Evolutionary conservation across 2,888 invertebrate genomes (phyloP).

Genomic region (Ischnura elegans): DNA sequence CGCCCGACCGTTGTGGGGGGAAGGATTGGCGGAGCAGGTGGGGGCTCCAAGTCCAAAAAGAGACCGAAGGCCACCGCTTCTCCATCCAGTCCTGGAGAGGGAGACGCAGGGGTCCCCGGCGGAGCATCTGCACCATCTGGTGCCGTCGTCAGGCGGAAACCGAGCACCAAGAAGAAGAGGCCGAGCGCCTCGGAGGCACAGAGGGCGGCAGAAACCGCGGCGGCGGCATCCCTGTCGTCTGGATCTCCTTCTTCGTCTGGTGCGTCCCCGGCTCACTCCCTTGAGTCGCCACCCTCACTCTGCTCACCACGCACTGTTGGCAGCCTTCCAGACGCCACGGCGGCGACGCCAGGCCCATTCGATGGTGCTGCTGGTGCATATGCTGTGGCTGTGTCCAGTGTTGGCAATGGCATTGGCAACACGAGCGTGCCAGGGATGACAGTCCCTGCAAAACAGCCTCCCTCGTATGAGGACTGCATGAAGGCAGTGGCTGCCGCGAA

Average conservation of each 20-base stretch:
- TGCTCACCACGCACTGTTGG: slow-evolving; percentile 59
- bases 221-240: slow-evolving; percentile 54
- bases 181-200: slow-evolving; percentile 72
- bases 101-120: slow-evolving; percentile 77
- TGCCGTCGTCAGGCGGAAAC: slow-evolving; percentile 83
- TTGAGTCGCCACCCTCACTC: slow-evolving; percentile 44
- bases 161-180: slow-evolving; percentile 88
- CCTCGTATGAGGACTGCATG: slow-evolving; percentile 94
- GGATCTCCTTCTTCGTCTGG: slow-evolving; percentile 54
- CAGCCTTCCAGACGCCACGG: slow-evolving; percentile 62
- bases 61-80: slow-evolving; percentile 82
- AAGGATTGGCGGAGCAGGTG: slow-evolving; percentile 44
- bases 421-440: slow-evolving; percentile 47
- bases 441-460: slow-evolving; percentile 86
- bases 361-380: slow-evolving; percentile 76
- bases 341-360: slow-evolving; percentile 54
- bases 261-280: slow-evolving; percentile 51
- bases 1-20: slow-evolving; percentile 56
- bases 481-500: slow-evolving; percentile 78
- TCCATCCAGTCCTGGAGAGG: slow-evolving; percentile 85
- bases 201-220: slow-evolving; percentile 53
- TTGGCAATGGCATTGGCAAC: slow-evolving; percentile 49
- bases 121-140: slow-evolving; percentile 57
- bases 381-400: slow-evolving; percentile 76
- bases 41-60: slow-evolving; percentile 87